phyloP scores from a whole-genome alignment of 2,113 vertebrate genomes.

The Loxodonta africana region DNA sequence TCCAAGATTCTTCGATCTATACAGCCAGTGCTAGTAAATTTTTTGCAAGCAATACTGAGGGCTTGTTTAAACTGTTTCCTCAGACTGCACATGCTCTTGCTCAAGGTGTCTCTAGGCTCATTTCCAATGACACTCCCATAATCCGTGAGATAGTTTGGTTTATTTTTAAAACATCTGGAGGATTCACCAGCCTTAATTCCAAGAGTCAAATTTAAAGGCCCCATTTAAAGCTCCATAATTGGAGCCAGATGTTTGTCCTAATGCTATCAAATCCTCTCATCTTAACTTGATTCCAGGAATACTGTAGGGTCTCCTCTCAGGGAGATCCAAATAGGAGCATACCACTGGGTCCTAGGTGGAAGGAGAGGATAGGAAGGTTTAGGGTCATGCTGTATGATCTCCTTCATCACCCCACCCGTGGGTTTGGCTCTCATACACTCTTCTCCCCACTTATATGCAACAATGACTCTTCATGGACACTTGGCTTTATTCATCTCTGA shows the following conservation, averaged over 20 bases:
- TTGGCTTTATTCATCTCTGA: not conserved
- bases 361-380: not conserved
- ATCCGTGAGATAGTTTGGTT: not conserved
- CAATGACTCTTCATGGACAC: not conserved
- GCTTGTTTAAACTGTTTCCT: conserved; percentile 18
- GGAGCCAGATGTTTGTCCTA: conserved; percentile 42
- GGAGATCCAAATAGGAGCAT: not conserved
- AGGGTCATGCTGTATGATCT: not conserved
- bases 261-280: not conserved
- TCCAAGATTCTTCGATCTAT: conserved; percentile 2
- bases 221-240: conserved; percentile 18
- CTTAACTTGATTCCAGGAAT: not conserved
- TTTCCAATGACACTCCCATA: conserved; percentile 21
- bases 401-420: not conserved
- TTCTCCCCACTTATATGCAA: not conserved
- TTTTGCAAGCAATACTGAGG: not conserved
- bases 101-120: not conserved
- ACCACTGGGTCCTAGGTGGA: not conserved
- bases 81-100: not conserved
- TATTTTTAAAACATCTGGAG: conserved; percentile 37
- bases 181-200: conserved; percentile 25
- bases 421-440: not conserved
- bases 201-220: conserved; percentile 4
- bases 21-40: not conserved
- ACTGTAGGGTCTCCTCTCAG: not conserved